A percentile compares a stretch with the other conserved stretches of the same genome.
Conservation (phyloP, 2,888 invertebrate species). For the Agrilus mali region DNA sequence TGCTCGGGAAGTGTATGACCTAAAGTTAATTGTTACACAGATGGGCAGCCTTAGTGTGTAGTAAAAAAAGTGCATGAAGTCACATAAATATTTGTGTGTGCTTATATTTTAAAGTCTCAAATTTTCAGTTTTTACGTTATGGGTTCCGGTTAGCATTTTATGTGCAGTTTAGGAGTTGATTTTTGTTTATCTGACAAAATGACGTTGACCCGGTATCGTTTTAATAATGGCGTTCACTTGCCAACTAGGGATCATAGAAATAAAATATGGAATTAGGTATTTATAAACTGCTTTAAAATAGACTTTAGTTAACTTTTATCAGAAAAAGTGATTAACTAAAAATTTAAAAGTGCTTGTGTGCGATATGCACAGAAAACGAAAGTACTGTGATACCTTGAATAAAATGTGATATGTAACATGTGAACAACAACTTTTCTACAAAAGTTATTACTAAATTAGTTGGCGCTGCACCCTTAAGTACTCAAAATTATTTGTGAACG, state of each 20-base stretch:
- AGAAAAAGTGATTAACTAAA: no score
- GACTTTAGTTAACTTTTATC: no score
- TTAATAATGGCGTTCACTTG: slow-evolving; percentile 22
- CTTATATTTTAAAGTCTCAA: no score
- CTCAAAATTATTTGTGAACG: no score
- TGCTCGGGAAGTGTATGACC: slow-evolving; percentile 10
- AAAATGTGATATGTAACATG: slow-evolving; percentile 25
- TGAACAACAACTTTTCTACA: slow-evolving; percentile 10
- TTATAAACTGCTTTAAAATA: no score
- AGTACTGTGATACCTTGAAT: slow-evolving; percentile 25
- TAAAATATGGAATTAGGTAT: slow-evolving; percentile 12
- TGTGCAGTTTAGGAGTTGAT: no score
- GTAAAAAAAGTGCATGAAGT: no score
- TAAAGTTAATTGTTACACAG: slow-evolving; percentile 11
- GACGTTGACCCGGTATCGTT: slow-evolving; percentile 23
- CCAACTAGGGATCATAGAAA: slow-evolving; percentile 12
- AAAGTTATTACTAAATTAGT: slow-evolving; percentile 3
- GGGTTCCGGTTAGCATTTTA: no score
- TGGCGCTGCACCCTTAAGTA: background rate
- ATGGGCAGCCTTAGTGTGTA: slow-evolving; percentile 8
- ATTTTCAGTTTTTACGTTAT: no score
- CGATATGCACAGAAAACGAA: slow-evolving; percentile 7
- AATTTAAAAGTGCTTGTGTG: background rate
- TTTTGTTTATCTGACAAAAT: slow-evolving; percentile 14
- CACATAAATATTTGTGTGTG: no score